Evolutionary conservation across 1,140 invertebrate genomes (phyloP).

Genomic region (Cotesia glomerata): DNA sequence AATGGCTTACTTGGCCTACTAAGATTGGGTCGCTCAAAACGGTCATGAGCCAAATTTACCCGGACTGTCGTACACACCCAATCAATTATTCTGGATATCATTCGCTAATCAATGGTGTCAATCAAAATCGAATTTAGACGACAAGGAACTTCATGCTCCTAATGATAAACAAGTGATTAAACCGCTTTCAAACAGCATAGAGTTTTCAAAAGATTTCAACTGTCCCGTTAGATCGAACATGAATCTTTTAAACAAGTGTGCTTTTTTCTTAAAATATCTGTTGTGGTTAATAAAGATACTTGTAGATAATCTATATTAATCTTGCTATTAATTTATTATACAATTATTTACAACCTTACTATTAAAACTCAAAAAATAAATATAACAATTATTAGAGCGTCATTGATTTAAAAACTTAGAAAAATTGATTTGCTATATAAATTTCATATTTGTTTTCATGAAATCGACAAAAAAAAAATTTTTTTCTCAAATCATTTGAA

Average conservation of each 20-base stretch:
- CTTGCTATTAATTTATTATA: too few relatives aligned
- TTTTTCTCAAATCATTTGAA: too few relatives aligned
- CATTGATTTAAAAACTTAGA: too few relatives aligned
- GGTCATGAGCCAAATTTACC: slow-evolving; percentile 35
- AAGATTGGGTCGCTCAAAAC: slow-evolving; percentile 9
- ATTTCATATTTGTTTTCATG: too few relatives aligned
- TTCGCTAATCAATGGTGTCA: slow-evolving; percentile 65
- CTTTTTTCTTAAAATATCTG: too few relatives aligned
- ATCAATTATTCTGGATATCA: slow-evolving; percentile 71
- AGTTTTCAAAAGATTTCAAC: slow-evolving; percentile 5
- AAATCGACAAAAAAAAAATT: too few relatives aligned
- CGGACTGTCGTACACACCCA: slow-evolving; percentile 55
- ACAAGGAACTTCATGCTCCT: not conserved
- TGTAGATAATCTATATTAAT: too few relatives aligned
- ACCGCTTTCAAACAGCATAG: not conserved
- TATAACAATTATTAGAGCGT: too few relatives aligned
- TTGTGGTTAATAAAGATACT: too few relatives aligned
- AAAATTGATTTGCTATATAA: too few relatives aligned
- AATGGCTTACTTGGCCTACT: slow-evolving; percentile 46
- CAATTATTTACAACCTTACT: too few relatives aligned
- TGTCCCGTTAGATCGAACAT: slow-evolving; percentile 2
- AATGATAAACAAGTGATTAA: not conserved
- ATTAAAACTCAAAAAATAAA: too few relatives aligned
- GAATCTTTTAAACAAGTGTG: slow-evolving; percentile 3
- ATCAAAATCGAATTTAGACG: slow-evolving; percentile 52